phyloP scores from a whole-genome alignment of 2,113 vertebrate genomes.

The Platichthys stellatus region DNA sequence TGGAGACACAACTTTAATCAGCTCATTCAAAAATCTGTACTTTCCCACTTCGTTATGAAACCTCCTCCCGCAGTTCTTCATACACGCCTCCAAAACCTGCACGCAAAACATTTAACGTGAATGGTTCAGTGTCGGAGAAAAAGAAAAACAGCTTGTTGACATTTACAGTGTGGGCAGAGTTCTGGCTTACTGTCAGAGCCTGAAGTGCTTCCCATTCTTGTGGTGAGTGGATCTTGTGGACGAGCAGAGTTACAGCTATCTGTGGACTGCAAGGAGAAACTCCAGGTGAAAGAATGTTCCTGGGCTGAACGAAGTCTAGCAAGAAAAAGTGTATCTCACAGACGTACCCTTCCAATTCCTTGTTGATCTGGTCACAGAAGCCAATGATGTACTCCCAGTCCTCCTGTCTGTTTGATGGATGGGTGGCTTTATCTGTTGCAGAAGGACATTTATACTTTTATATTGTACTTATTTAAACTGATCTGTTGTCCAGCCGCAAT shows the following conservation, averaged over 20 bases:
- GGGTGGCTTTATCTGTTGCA: conserved; percentile 95
- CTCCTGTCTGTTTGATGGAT: conserved; percentile 94
- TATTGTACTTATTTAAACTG: neutral
- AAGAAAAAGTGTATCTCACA: conserved; percentile 20
- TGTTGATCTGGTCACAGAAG: conserved; percentile 99
- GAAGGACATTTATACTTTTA: conserved; percentile 1
- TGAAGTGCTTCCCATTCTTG: conserved; percentile 99
- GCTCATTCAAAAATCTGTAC: conserved; percentile 95
- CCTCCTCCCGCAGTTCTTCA: conserved; percentile 97
- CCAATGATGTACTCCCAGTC: conserved; percentile 99
- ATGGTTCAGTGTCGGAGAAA: neutral
- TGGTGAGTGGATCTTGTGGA: conserved; percentile 96
- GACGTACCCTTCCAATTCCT: conserved; percentile 93
- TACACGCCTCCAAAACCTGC: conserved; percentile 96
- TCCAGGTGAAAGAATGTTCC: conserved; percentile 10
- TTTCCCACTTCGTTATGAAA: conserved; percentile 97
- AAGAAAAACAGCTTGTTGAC: neutral
- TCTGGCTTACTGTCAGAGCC: conserved; percentile 90
- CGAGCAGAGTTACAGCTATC: conserved; percentile 92
- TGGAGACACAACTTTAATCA: conserved; percentile 97
- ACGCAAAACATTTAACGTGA: conserved; percentile 16
- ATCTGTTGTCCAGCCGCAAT: neutral
- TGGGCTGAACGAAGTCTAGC: neutral
- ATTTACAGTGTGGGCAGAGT: neutral
- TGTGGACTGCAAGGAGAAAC: conserved; percentile 85